A percentile compares a stretch with the other conserved stretches of the same genome.
phyloP scores from a whole-genome alignment of 53 echinoderm and acorn worm genomes.

The Arbacia lixula region DNA sequence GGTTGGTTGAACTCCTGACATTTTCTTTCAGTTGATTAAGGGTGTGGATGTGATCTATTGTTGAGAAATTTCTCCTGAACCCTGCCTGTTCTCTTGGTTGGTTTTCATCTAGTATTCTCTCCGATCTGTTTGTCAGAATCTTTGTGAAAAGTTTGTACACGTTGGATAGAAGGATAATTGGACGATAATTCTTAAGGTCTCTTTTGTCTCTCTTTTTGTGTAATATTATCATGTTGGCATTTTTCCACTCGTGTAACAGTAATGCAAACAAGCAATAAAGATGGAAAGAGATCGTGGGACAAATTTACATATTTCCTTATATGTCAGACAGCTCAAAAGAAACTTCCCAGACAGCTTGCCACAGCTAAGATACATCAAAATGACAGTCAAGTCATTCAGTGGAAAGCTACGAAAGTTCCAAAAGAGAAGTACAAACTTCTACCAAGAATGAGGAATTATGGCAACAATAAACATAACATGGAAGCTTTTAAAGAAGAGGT shows the following conservation, averaged over 20 bases:
- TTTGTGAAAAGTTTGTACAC: no score
- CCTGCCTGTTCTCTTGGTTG: no score
- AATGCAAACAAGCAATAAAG: constrained; percentile 40
- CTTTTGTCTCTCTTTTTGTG: no score
- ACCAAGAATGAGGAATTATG: constrained; percentile 32
- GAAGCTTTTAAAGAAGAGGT: background rate
- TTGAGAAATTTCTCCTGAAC: no score
- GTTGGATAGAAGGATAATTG: no score
- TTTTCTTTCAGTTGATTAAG: no score
- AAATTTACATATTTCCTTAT: constrained; percentile 49
- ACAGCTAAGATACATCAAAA: constrained; percentile 36
- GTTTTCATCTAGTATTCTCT: no score
- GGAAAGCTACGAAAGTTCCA: constrained; percentile 25
- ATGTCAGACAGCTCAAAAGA: constrained; percentile 40
- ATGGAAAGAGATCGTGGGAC: constrained; percentile 61
- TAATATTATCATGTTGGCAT: no score
- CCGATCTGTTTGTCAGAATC: no score
- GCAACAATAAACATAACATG: background rate
- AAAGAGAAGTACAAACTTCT: constrained; percentile 47
- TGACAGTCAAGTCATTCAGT: constrained; percentile 46
- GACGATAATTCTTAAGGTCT: no score
- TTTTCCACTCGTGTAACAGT: constrained; percentile 36
- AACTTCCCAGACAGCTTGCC: constrained; percentile 49
- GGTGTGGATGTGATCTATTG: no score
- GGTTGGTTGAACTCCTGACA: no score